These are phyloP conservation scores for Metopolophium dirhodum DNA, from an alignment of 1,140 invertebrate species.

Conservation along the genomic window DNA sequence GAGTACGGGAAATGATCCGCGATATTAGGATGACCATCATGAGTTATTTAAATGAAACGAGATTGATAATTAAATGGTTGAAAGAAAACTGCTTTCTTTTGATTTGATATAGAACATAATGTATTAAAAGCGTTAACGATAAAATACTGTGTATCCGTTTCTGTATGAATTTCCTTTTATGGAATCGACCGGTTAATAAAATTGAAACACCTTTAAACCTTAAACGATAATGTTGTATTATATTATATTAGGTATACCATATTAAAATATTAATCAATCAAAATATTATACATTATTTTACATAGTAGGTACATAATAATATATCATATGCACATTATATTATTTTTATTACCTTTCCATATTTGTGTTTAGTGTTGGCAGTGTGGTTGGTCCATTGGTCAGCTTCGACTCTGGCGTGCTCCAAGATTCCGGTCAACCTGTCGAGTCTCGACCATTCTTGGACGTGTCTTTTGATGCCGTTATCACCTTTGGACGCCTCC, in stretches of 20 bases:
- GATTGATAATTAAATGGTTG: not conserved
- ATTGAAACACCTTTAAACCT: not conserved
- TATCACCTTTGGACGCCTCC: slow-evolving; percentile 62
- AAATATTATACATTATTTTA: not conserved
- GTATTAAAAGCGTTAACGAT: not conserved
- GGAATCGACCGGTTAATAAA: slow-evolving; percentile 24
- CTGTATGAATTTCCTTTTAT: slow-evolving; percentile 16
- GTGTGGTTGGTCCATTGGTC: slow-evolving; percentile 66
- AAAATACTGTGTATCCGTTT: not conserved
- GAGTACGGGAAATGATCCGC: not conserved
- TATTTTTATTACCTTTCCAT: slow-evolving; percentile 65
- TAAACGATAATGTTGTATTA: not conserved
- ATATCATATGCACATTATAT: not conserved
- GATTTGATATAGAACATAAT: not conserved
- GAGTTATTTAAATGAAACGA: not conserved
- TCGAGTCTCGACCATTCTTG: slow-evolving; percentile 67
- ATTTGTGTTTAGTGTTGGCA: slow-evolving; percentile 65
- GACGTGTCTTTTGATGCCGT: slow-evolving; percentile 64
- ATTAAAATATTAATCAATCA: slow-evolving; percentile 2
- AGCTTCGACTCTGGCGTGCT: slow-evolving; percentile 66
- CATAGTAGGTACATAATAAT: not conserved
- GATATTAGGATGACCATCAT: not conserved
- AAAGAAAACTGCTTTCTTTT: not conserved
- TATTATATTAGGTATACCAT: not conserved
- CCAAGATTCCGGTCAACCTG: slow-evolving; percentile 66